A percentile compares a stretch with the other conserved stretches of the same genome.
phyloP scores from a whole-genome alignment of 2,888 invertebrate genomes.

The Chrysolina oricalcia region DNA sequence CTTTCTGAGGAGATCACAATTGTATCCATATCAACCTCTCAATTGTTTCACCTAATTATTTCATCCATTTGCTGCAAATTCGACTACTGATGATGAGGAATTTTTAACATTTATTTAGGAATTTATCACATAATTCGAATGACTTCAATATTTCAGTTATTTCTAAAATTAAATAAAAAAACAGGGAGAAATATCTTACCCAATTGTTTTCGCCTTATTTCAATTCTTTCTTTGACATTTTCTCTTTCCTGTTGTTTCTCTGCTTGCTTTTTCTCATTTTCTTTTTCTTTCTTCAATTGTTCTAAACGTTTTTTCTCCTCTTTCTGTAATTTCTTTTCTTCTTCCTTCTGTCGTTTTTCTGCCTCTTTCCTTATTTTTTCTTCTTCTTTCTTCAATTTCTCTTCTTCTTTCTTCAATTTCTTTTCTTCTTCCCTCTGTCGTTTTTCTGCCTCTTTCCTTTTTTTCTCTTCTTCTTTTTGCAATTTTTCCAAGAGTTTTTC shows the following conservation, averaged over 20 bases:
- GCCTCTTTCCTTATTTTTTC: not conserved
- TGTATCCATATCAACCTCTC: no score
- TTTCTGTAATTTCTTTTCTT: not conserved
- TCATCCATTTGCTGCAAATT: no score
- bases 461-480: not conserved
- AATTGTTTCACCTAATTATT: no score
- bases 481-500: not conserved
- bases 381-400: not conserved
- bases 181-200: not conserved
- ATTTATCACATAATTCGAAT: no score
- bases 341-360: not conserved
- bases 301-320: slow-evolving; percentile 1
- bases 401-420: not conserved
- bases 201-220: slow-evolving; percentile 12
- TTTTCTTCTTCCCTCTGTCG: not conserved
- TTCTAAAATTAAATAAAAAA: not conserved
- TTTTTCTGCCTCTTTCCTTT: not conserved
- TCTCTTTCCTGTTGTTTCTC: not conserved
- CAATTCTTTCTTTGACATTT: not conserved
- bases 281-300: not conserved
- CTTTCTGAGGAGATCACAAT: no score
- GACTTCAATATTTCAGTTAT: no score
- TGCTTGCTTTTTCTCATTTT: not conserved
- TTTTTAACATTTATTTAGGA: no score
- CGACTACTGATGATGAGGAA: no score